These are phyloP conservation scores for Mythimna albipuncta DNA, from an alignment of 2,888 invertebrate species.

Conservation along the genomic window DNA sequence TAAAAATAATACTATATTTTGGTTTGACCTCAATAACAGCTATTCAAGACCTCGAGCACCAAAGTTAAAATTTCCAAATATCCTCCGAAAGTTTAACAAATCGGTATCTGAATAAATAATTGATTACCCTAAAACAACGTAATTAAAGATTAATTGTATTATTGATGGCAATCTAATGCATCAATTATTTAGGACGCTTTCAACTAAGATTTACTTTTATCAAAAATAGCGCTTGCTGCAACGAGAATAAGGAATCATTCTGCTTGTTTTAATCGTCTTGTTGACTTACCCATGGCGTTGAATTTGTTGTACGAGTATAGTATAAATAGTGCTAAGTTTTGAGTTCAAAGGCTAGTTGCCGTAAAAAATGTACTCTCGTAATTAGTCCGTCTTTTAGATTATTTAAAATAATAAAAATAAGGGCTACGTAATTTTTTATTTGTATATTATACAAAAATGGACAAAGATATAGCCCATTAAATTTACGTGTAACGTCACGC, in stretches of 20 bases:
- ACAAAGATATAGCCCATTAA: no score
- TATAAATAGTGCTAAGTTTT: no score
- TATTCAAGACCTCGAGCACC: neutral
- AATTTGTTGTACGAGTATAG: no score
- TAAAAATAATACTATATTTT: no score
- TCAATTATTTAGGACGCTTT: slow-evolving; percentile 38
- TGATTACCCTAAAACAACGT: slow-evolving; percentile 44
- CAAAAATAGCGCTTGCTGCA: neutral
- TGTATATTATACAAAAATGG: no score
- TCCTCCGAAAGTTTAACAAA: slow-evolving; percentile 30
- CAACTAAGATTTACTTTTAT: neutral
- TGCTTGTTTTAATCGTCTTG: neutral
- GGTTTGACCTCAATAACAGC: no score
- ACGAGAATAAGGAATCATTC: neutral
- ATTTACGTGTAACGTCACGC: no score
- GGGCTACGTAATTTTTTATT: no score
- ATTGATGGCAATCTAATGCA: slow-evolving; percentile 37
- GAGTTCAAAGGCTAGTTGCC: no score
- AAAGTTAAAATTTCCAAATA: slow-evolving; percentile 12
- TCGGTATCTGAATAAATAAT: slow-evolving; percentile 46
- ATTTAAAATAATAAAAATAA: no score
- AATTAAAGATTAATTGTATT: slow-evolving; percentile 51
- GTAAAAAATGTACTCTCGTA: no score
- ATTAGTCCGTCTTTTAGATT: no score
- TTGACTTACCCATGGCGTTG: neutral